Conservation (phyloP, 2,797 vertebrate genomes). For the Clarias platycephalus region DNA sequence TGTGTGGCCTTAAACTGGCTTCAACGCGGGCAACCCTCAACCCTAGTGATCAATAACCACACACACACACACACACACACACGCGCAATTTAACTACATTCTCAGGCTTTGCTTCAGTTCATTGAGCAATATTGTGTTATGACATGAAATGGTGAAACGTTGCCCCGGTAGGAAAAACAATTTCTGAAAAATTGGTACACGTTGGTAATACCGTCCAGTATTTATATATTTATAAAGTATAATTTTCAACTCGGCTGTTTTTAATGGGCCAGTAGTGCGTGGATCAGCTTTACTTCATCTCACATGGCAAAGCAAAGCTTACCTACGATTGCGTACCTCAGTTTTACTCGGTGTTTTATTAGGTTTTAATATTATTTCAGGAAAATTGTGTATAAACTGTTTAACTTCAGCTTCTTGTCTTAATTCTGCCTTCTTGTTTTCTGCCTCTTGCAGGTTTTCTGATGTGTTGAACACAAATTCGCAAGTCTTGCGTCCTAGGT, state of each 20-base stretch:
- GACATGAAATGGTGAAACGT: not conserved
- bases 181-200: not conserved
- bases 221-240: not conserved
- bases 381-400: not conserved
- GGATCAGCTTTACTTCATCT: not conserved
- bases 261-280: not conserved
- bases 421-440: too few species aligned
- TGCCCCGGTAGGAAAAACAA: not conserved
- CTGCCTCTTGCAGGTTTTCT: too few species aligned
- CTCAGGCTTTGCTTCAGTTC: not conserved
- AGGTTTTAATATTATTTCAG: not conserved
- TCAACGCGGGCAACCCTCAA: constrained; percentile 36
- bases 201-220: not conserved
- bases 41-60: constrained; percentile 40
- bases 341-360: not conserved
- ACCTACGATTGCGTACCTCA: not conserved
- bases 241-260: not conserved
- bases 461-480: too few species aligned
- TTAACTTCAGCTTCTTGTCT: too few species aligned
- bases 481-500: too few species aligned
- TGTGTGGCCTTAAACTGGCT: constrained; percentile 71
- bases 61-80: not conserved
- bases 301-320: not conserved
- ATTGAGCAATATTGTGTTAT: not conserved
- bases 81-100: not conserved